Evolutionary conservation across 2,113 vertebrate genomes (phyloP), one percentile per base, ranked within the genome.

Genomic region (Oryzias melastigma): DNA sequence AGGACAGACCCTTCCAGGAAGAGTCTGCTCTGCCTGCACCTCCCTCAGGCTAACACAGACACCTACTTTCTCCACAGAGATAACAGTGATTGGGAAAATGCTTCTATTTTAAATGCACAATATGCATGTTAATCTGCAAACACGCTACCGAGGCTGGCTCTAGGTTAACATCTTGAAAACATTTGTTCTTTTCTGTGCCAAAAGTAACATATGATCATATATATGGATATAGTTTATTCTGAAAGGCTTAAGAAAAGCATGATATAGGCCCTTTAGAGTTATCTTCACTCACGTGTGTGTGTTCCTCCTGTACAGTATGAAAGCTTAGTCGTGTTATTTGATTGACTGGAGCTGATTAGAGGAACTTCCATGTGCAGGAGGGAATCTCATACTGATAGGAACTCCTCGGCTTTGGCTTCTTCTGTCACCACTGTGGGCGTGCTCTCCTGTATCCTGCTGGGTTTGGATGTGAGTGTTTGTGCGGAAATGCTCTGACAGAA

Each of bases 291-390:
- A 49, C 60, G 46, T 50, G 45, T 48, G n/a, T 61, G 59, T 65
- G 45, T 75, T 43, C 55, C 45, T 55, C 58, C 67, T 61, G 53
- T 22, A 59, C n/a, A 67, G 64, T 52, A 50, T 45, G 45, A 73
- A 66, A 42, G 57, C 42, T 71, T 60, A 55, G 56, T 51, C 63
- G 48, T 6, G 15, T 57, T 54, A 43, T 62, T 64, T 80, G 66
- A 78, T 64, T 69, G 65, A 71, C 68, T 75, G 56, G 4, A 73
- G 60, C 54, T 82, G 65, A 82, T 80, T 65, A 71, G 46, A 61
- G 58, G 46, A 43, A 10, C 75, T 68, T 71, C 54, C 29, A 25
- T 46, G 52, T 55, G 41, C 58, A 73, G 16, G 15, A 22, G 44
- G 59, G 41, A 75, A 68, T 71, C 53, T 58, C 7, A 25, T 22